Conservation (phyloP, 2,113 vertebrate species). For the Gallinago jamesoni region DNA sequence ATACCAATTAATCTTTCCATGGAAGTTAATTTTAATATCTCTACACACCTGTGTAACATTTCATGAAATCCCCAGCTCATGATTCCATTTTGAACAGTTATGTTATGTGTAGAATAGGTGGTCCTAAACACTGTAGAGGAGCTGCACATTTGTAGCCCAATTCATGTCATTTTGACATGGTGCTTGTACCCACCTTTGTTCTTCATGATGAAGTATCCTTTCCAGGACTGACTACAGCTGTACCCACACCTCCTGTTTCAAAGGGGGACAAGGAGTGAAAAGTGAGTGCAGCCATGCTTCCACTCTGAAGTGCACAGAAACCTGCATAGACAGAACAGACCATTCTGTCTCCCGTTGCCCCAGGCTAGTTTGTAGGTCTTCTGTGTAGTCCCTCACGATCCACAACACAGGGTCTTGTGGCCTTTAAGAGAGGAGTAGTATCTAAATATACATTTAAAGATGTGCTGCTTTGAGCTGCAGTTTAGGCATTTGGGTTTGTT, state of each 20-base stretch:
- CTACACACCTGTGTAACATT: background rate
- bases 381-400: accelerated
- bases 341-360: background rate
- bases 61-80: background rate
- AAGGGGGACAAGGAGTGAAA: background rate
- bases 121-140: background rate
- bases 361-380: background rate
- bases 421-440: background rate
- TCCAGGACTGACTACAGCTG: background rate
- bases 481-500: background rate
- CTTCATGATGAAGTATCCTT: background rate
- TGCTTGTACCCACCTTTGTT: background rate
- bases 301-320: background rate
- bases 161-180: background rate
- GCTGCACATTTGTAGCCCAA: background rate
- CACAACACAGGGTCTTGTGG: accelerated
- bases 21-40: background rate
- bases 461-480: background rate
- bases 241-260: background rate
- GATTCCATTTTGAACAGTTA: background rate
- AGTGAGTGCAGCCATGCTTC: background rate
- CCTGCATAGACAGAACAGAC: background rate
- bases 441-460: background rate
- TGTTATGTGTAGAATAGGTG: background rate
- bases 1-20: background rate